Evolutionary conservation across 30 jellyfish, hydroid and myxozoan genomes (phyloP), one percentile per base, ranked within the genome.

Genomic region (Mastigias papua): DNA sequence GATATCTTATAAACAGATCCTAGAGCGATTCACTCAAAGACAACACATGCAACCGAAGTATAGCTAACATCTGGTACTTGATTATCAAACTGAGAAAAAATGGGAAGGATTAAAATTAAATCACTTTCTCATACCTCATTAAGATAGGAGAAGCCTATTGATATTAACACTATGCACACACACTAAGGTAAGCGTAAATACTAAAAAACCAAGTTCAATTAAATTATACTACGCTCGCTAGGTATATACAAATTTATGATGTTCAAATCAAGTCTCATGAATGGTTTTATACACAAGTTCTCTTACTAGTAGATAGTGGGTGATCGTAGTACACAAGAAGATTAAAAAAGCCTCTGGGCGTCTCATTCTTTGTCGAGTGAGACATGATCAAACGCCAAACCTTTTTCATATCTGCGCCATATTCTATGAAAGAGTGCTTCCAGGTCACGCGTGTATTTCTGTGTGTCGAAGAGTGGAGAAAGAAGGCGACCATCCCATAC

Each of bases 401-500:
- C 98, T 46, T 89, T 78, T 75, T 96, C 98, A 90, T 76, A 86
- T 65, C 98, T 78, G 34, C 90, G 89, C 99, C 99, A 96, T 62
- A 96, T 78, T 79, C 88, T 92, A 83, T 58, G 79, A 48, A 90
- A 92, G 70, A 88, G 90, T 48, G 84, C 75, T 57, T 96, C 99
- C 72, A 96, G 90, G 60, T 96, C 98, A 28, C 86, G 89, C 0
- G 98, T 87, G 82, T 96, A 96, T 33, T 82, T 60, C 72, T 96
- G 97, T 0, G 98, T 92, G 96, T 96, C 97, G 80, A 96, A 96
- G 0, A 96, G 80, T 33, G 99, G 97, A 48, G 99, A 96, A 60
- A 92, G 91, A 20, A 96, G 87, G 46, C 99, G 98, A 46, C 98
- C 98, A 66, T 96, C 98, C 99, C 99, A 96, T 7, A 96, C 98